phyloP scores from a whole-genome alignment of 2,888 invertebrate genomes.

The Ochropleura leucogaster region DNA sequence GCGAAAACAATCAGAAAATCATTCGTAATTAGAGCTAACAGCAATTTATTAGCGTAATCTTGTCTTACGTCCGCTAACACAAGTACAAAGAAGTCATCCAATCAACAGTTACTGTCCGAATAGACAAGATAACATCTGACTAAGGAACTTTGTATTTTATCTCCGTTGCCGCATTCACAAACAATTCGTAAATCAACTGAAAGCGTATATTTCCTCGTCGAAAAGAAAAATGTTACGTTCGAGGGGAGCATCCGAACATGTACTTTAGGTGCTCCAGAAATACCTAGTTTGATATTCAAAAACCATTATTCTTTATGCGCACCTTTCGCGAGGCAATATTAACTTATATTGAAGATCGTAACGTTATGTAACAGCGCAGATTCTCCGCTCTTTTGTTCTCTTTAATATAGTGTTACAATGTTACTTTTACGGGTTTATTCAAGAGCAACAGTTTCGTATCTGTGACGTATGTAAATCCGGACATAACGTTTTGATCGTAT shows the following conservation, averaged over 20 bases:
- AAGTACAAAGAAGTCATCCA: constrained; percentile 54
- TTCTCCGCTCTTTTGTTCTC: constrained; percentile 41
- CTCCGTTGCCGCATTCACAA: constrained; percentile 65
- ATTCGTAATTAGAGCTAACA: constrained; percentile 48
- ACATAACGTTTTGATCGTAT: constrained; percentile 31
- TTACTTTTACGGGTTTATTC: constrained; percentile 49
- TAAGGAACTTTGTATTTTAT: constrained; percentile 43
- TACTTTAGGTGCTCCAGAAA: constrained; percentile 62
- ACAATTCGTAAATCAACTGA: constrained; percentile 64
- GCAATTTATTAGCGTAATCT: constrained; percentile 54
- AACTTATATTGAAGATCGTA: constrained; percentile 68
- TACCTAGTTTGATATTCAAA: constrained; percentile 72
- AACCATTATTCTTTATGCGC: constrained; percentile 70
- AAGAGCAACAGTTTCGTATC: constrained; percentile 37
- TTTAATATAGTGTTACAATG: constrained; percentile 50
- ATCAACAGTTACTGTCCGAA: constrained; percentile 53
- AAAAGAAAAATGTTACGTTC: constrained; percentile 74
- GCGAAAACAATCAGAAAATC: constrained; percentile 49
- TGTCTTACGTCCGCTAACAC: constrained; percentile 23
- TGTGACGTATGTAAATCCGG: constrained; percentile 39
- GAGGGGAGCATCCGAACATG: constrained; percentile 68
- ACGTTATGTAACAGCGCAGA: constrained; percentile 51
- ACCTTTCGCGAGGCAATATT: constrained; percentile 66
- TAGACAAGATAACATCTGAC: constrained; percentile 51
- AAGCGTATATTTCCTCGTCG: constrained; percentile 65